Percentiles rank a stretch among this genome's conserved stretches.
These are phyloP conservation scores for Diachasmimorpha longicaudata DNA, from an alignment of 1,140 invertebrate genomes.

Conservation along the genomic window DNA sequence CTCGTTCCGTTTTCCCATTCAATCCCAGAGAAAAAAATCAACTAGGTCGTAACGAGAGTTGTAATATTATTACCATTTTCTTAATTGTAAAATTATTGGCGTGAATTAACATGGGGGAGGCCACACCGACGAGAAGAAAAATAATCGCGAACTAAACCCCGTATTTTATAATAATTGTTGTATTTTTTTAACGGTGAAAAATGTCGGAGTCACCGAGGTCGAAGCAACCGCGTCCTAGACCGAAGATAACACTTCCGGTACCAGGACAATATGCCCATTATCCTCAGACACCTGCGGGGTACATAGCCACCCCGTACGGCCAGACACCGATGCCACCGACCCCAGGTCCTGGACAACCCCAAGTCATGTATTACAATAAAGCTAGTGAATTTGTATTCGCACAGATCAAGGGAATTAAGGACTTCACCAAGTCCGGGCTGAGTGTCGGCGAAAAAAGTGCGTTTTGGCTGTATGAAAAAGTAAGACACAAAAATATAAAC, in stretches of 20 bases:
- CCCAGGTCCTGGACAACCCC: conserved; percentile 58
- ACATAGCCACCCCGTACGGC: conserved; percentile 56
- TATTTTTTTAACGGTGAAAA: too few relatives aligned
- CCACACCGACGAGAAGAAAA: neutral
- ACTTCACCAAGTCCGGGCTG: conserved; percentile 80
- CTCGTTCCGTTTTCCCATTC: neutral
- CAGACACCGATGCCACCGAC: conserved; percentile 62
- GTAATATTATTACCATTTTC: neutral
- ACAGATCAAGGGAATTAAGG: conserved; percentile 77
- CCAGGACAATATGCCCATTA: conserved; percentile 56
- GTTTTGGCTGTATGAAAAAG: conserved; percentile 79
- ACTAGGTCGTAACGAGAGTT: neutral
- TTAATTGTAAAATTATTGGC: neutral
- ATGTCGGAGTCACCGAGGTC: conserved; percentile 52
- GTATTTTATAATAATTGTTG: neutral
- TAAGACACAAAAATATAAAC: conserved; percentile 29
- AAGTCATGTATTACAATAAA: conserved; percentile 69
- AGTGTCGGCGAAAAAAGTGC: conserved; percentile 82
- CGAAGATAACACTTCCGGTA: conserved; percentile 66
- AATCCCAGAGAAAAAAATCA: neutral
- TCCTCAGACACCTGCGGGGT: conserved; percentile 48
- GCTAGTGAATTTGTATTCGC: conserved; percentile 77
- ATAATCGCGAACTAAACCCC: neutral
- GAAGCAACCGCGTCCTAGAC: conserved; percentile 52
- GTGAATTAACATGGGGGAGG: neutral